Evolutionary conservation across 2,888 invertebrate species (phyloP), one percentile per base, ranked within the genome.

Genomic region (Stenchaetothrips biformis): DNA sequence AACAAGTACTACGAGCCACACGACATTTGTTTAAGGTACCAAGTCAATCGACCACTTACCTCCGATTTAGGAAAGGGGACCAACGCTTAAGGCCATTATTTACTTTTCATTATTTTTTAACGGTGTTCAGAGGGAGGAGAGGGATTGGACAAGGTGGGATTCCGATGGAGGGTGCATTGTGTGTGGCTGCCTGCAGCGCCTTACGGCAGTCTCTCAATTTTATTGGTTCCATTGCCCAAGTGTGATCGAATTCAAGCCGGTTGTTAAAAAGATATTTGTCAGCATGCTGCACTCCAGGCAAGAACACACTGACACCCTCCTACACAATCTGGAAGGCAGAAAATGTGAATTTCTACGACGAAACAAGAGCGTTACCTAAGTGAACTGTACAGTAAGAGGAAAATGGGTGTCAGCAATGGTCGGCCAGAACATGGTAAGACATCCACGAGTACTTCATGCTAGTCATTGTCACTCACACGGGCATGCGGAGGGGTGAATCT

Each of bases 231-330:
- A 48, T 9, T 80, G 78, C 53, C 16, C 8, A 8, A 16, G 4
- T 79, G 1, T 8, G 48, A 48, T 79, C 2, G 37, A 1, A 37
- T 37, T 37, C 37, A 37, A 37, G 37, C 37, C 4, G 37, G 1
- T 37, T 37, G 18, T 67, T 77, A 80, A 78, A 81, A 78, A 79
- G 78, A 81, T 74, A 78, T 79, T 77, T 4, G 37, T 48, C 13
- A 37, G 37, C 21, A 7, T 8, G 25, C 7, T n/a, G 47, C 77
- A 77, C 81, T 78, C 80, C 74, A 78, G 74, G 80, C 59, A 49
- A n/a, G 37, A 48, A 77, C 48, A 81, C 18, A 79, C 80, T 79
- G 80, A 80, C 79, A 81, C 79, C 81, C 82, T 78, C 81, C 74
- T 79, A 81, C 11, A 18, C 11, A 74, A 25, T 74, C 67, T 25